phyloP scores from a whole-genome alignment of 2,888 invertebrate genomes.

The Osedax frankpressi region DNA sequence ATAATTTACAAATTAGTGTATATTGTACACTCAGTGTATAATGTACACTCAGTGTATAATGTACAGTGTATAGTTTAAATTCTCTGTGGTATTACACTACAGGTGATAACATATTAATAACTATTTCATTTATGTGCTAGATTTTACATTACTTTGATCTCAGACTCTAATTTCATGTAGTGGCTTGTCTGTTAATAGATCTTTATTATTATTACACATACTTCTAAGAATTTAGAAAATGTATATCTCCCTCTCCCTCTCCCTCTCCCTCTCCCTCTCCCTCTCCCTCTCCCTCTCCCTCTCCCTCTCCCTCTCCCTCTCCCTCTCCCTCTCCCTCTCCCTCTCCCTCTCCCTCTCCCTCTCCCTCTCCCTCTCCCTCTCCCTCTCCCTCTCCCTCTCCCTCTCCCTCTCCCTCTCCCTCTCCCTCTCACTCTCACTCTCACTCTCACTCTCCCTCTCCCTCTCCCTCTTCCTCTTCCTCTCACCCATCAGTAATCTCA shows the following conservation, averaged over 20 bases:
- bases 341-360: conserved; percentile 17
- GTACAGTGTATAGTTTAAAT: not conserved
- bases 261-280: conserved; percentile 15
- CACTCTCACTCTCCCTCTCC: not conserved
- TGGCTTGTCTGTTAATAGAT: too few relatives aligned
- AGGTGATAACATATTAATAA: too few relatives aligned
- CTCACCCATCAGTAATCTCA: too few relatives aligned
- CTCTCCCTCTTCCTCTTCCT: not conserved
- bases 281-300: conserved; percentile 16
- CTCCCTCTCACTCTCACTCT: conserved; percentile 7
- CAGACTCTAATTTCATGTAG: too few relatives aligned
- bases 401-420: conserved; percentile 16
- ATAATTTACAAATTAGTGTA: not conserved
- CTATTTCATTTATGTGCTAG: too few relatives aligned
- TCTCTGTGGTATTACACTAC: not conserved
- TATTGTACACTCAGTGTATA: not conserved
- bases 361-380: conserved; percentile 16
- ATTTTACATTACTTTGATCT: too few relatives aligned
- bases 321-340: conserved; percentile 14
- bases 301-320: conserved; percentile 16
- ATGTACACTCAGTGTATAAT: not conserved
- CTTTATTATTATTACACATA: too few relatives aligned
- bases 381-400: conserved; percentile 16
- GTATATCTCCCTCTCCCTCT: not conserved
- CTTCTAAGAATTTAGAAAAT: not conserved